phyloP scores from a whole-genome alignment of 2,888 invertebrate genomes.

The Melanchra persicariae region DNA sequence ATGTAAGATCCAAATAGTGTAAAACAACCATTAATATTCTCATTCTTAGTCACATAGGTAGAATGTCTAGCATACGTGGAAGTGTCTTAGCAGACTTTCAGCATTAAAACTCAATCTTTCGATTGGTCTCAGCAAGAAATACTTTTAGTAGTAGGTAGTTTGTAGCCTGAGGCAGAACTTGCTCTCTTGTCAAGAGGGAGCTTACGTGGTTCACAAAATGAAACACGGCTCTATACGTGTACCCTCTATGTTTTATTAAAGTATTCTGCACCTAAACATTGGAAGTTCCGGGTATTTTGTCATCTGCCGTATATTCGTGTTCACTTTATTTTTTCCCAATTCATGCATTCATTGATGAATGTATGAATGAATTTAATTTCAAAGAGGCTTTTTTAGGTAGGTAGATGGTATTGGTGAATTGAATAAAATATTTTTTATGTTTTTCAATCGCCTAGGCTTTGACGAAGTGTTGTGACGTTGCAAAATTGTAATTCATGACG shows the following conservation, averaged over 20 bases:
- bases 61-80: too few relatives aligned
- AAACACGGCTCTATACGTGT: not conserved
- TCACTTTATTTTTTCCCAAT: constrained; percentile 1
- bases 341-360: constrained; percentile 15
- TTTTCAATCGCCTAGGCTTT: not conserved
- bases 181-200: not conserved
- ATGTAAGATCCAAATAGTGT: too few relatives aligned
- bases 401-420: not conserved
- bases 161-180: not conserved
- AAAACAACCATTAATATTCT: too few relatives aligned
- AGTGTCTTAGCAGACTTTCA: too few relatives aligned
- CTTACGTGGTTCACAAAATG: constrained; percentile 2
- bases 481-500: too few relatives aligned
- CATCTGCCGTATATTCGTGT: not conserved
- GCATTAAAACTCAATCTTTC: too few relatives aligned
- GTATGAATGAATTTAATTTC: constrained; percentile 26
- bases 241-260: not conserved
- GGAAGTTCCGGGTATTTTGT: constrained; percentile 4
- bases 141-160: too few relatives aligned
- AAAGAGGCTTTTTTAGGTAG: constrained; percentile 9
- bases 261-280: constrained; percentile 2
- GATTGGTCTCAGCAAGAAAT: too few relatives aligned
- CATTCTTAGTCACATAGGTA: too few relatives aligned
- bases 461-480: too few relatives aligned
- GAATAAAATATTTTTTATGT: not conserved